A percentile compares a stretch with the other conserved stretches of the same genome.
These are phyloP conservation scores for Lophotriccus pileatus DNA, from an alignment of 2,797 vertebrate species.

Conservation along the genomic window DNA sequence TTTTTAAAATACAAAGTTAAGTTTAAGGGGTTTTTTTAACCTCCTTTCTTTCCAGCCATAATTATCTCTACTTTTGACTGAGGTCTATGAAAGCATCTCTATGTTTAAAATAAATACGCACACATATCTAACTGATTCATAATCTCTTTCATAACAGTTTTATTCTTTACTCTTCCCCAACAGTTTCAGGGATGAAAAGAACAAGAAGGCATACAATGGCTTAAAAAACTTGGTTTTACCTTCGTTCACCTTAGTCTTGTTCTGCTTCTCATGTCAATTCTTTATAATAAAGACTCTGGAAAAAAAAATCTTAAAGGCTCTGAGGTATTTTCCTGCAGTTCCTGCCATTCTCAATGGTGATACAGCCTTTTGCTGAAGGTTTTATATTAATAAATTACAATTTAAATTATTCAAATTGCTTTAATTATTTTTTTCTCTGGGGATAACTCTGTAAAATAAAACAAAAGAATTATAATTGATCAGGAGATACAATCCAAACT, in stretches of 20 bases:
- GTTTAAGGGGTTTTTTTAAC: not conserved
- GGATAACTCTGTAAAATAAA: not conserved
- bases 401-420: not conserved
- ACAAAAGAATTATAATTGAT: not conserved
- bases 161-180: slow-evolving; percentile 6
- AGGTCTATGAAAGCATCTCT: not conserved
- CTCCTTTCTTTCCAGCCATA: not conserved
- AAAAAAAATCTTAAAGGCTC: not conserved
- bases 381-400: slow-evolving; percentile 31
- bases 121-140: not conserved
- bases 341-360: not conserved
- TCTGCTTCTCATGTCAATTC: not conserved
- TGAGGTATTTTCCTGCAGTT: not conserved
- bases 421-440: not conserved
- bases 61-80: not conserved
- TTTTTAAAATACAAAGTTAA: not conserved
- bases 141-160: slow-evolving; percentile 3
- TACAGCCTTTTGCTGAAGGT: not conserved
- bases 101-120: slow-evolving; percentile 21
- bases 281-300: not conserved
- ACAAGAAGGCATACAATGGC: not conserved
- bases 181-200: slow-evolving; percentile 19
- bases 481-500: not conserved
- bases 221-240: not conserved
- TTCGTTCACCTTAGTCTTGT: not conserved